These are phyloP conservation scores for Camponotus fellah DNA, from an alignment of 2,888 invertebrate genomes.

Conservation along the genomic window DNA sequence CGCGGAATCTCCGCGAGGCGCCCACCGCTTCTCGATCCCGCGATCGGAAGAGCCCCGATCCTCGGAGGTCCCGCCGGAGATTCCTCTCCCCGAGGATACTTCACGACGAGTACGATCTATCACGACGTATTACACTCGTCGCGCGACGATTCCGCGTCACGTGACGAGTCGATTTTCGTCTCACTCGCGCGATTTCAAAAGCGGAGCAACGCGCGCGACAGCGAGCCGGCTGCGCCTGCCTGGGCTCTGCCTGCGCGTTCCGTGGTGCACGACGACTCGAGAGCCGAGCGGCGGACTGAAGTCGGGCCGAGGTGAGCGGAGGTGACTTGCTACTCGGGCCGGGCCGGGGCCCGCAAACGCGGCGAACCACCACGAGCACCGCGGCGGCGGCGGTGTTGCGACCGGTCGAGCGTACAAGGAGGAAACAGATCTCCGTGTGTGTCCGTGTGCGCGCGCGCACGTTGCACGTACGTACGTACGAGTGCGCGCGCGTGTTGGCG, in stretches of 20 bases:
- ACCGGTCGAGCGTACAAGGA: constrained; percentile 47
- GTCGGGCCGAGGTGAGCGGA: constrained; percentile 82
- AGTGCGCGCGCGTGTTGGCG: constrained; percentile 13
- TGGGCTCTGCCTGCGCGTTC: constrained; percentile 73
- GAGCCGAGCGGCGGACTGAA: constrained; percentile 80
- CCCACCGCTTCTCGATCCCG: background rate
- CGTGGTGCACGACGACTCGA: constrained; percentile 82
- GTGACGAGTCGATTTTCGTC: background rate
- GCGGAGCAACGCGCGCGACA: constrained; percentile 16
- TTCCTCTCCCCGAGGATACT: background rate
- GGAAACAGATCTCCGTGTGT: background rate
- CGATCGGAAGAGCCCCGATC: no score
- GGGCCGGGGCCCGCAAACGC: constrained; percentile 54
- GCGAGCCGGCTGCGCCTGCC: constrained; percentile 63
- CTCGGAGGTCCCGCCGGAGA: background rate
- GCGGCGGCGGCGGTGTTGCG: constrained; percentile 65
- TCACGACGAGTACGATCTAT: background rate
- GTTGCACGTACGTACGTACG: background rate
- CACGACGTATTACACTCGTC: constrained; percentile 19
- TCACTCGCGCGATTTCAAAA: background rate
- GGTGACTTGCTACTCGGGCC: constrained; percentile 82
- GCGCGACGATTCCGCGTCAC: constrained; percentile 49
- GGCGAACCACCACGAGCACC: constrained; percentile 71
- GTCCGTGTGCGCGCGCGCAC: background rate
- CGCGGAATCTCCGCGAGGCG: constrained; percentile 20